Percentiles rank a stretch among this genome's conserved stretches.
These are phyloP conservation scores for Cordylochernes scorpioides DNA, from an alignment of 2,888 invertebrate genomes.

Conservation along the genomic window DNA sequence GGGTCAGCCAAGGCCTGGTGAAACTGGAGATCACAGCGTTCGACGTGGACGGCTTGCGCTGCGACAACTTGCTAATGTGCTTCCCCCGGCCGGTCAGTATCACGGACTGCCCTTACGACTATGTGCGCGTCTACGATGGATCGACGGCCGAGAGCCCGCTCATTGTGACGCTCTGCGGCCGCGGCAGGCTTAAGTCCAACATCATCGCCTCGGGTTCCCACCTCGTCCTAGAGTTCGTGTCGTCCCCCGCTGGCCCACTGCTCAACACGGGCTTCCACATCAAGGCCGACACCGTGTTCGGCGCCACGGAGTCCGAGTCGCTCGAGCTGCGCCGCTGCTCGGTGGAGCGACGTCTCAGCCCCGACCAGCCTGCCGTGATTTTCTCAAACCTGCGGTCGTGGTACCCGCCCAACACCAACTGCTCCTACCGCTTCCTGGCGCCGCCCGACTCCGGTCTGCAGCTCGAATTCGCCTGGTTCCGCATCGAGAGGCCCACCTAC, in stretches of 20 bases:
- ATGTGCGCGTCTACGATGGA: conserved; percentile 64
- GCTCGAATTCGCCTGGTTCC: conserved; percentile 39
- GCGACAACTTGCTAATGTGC: conserved; percentile 81
- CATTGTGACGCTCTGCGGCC: conserved; percentile 56
- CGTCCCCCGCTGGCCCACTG: conserved; percentile 30
- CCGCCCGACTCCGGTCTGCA: conserved; percentile 53
- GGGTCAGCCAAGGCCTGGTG: conserved; percentile 19
- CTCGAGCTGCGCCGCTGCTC: conserved; percentile 13
- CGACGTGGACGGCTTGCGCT: conserved; percentile 71
- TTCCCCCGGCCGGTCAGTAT: conserved; percentile 67
- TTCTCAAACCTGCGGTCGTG: conserved; percentile 25
- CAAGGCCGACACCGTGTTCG: conserved; percentile 26
- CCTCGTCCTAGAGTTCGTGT: conserved; percentile 18
- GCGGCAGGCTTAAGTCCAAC: conserved; percentile 15
- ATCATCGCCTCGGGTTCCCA: conserved; percentile 55
- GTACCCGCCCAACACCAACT: conserved; percentile 77
- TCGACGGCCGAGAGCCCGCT: conserved; percentile 58
- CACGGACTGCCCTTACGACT: conserved; percentile 63
- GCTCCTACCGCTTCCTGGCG: conserved; percentile 38
- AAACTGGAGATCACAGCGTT: conserved; percentile 25
- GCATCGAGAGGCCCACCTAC: conserved; percentile 13
- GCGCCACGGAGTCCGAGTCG: conserved; percentile 11
- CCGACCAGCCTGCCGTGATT: too few species aligned
- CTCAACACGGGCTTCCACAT: conserved; percentile 79
- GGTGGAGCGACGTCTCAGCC: conserved; percentile 9